Evolutionary conservation across 30 jellyfish, hydroid and myxozoan species (phyloP), one percentile per base, ranked within the genome.

Genomic region (Chrysaora quinquecirrha): DNA sequence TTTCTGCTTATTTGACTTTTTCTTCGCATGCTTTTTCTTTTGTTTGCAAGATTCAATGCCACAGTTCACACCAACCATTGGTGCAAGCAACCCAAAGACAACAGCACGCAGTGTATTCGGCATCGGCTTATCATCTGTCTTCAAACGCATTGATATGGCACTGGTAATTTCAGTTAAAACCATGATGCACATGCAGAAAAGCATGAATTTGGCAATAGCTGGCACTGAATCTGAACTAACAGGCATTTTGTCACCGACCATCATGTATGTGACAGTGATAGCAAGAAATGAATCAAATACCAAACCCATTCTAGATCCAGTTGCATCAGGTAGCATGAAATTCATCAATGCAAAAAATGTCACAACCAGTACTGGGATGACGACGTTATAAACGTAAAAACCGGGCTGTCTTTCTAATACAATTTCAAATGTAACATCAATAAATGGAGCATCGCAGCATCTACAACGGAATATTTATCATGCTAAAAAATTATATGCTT

Each of bases 231-330:
- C 89, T 0, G 94, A 78, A 75, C 84, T 90, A 48, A 72, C 85
- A 32, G 97, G 97, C 90, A 89, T 48, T 89, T 80, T 80, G 34
- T 73, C 88, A 2, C 89, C 64, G 19, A 89, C 87, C 94, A 89
- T 82, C 90, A 89, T 81, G 43, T 83, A 19, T 23, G 89, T 81
- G 84, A 89, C 64, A 14, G 97, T 81, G 24, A 71, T 80, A 0
- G 90, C 84, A 6, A 89, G 72, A 46, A 89, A 80, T 30, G 95
- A 89, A 48, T 89, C 95, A 35, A 89, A 67, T 28, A 74, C 81
- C 12, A 89, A 78, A 30, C 97, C 95, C 87, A 89, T 83, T 48
- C 97, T 56, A 52, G 67, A 84, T 25, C 97, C 97, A 14, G 78
- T 78, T 34, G 60, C 71, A 18, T 80, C 94, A n/a, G 97, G 97